phyloP scores from a whole-genome alignment of 2,888 invertebrate genomes.

The Lasioglossum calceatum region DNA sequence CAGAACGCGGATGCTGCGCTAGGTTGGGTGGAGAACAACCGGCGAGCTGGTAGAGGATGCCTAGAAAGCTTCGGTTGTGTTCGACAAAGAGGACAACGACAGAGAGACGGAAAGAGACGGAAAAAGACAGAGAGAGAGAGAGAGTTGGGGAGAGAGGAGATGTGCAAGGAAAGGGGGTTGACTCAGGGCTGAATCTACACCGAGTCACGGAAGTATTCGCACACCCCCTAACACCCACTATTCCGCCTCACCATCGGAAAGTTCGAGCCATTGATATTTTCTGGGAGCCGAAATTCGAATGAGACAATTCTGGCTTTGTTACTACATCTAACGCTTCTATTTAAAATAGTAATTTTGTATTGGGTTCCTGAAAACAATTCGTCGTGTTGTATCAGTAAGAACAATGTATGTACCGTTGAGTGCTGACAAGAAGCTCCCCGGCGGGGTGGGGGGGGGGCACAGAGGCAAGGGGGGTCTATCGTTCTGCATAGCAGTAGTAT shows the following conservation, averaged over 20 bases:
- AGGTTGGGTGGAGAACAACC: slow-evolving; percentile 73
- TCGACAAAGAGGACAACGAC: slow-evolving; percentile 10
- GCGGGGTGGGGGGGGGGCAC: no score
- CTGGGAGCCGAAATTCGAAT: background rate
- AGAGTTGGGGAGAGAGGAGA: background rate
- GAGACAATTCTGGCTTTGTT: background rate
- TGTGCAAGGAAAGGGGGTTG: slow-evolving; percentile 34
- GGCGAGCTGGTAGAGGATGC: slow-evolving; percentile 35
- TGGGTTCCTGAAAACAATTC: background rate
- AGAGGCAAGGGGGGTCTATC: no score
- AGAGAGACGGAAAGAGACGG: slow-evolving; percentile 65
- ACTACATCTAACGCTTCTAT: no score
- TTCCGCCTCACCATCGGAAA: slow-evolving; percentile 3
- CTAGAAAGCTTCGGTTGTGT: slow-evolving; percentile 33
- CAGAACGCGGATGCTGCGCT: slow-evolving; percentile 83
- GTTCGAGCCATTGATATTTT: slow-evolving; percentile 4
- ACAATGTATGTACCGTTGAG: background rate
- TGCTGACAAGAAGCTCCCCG: no score
- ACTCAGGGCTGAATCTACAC: slow-evolving; percentile 44
- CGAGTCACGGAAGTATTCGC: slow-evolving; percentile 9
- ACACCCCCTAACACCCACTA: slow-evolving; percentile 2
- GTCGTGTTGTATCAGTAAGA: background rate
- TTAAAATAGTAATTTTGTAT: background rate
- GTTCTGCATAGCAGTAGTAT: no score
- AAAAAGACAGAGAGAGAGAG: slow-evolving; percentile 60